phyloP scores from a whole-genome alignment of 2,888 invertebrate genomes.

The Actias luna region DNA sequence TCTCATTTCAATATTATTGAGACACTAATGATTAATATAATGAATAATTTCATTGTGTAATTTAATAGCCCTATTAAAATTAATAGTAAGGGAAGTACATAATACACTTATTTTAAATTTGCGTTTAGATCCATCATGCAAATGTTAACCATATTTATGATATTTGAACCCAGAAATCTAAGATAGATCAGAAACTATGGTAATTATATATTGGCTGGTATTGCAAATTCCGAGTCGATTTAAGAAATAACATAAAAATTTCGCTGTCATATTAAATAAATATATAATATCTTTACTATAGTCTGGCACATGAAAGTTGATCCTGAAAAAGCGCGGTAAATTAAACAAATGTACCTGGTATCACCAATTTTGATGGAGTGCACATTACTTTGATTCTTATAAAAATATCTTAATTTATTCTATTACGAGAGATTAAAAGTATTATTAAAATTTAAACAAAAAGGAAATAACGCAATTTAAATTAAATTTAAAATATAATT shows the following conservation, averaged over 20 bases:
- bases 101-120: too few species aligned
- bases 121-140: not conserved
- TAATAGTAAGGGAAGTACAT: not conserved
- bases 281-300: not conserved
- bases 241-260: not conserved
- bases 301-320: too few species aligned
- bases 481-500: too few species aligned
- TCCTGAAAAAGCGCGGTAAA: too few species aligned
- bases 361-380: too few species aligned
- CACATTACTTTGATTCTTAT: too few species aligned
- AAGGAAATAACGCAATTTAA: too few species aligned
- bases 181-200: not conserved
- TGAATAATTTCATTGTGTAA: not conserved
- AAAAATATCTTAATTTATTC: too few species aligned
- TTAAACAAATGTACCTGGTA: too few species aligned
- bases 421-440: too few species aligned
- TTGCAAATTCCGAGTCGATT: not conserved
- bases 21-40: not conserved
- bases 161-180: not conserved
- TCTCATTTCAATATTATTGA: slow-evolving; percentile 11
- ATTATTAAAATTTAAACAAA: too few species aligned
- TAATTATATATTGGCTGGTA: not conserved
- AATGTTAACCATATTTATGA: not conserved
- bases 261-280: not conserved
- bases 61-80: not conserved